Evolutionary conservation across 2,113 vertebrate species (phyloP), one percentile per base, ranked within the genome.

Genomic region (Cervus canadensis): DNA sequence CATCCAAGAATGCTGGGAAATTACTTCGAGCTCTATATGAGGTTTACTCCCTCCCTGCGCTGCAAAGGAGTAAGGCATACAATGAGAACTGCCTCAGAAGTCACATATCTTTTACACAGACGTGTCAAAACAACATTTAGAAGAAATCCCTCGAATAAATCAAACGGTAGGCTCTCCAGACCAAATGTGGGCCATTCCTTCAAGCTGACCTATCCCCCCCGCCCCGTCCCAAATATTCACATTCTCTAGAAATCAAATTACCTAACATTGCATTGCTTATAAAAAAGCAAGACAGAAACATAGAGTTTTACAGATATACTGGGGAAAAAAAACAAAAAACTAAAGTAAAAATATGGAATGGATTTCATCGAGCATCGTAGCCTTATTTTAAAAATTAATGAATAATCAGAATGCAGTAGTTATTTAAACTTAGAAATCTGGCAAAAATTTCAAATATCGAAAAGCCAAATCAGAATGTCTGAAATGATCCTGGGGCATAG

Each of bases 221-320:
- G 60, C 45, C 45, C 19, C 19, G 48, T 74, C 8, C 36, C 40
- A 89, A 86, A 89, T 64, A 87, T 16, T 5, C 48, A 89, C 93
- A 83, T 86, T 89, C 12, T 62, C 62, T 94, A 87, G n/a, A 74
- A 92, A 88, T 96, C 26, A 95, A 97, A 40, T 89, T 48, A 86
- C 15, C 56, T 91, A 86, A 28, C 6, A 19, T 45, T 96, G 15
- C 33, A 76, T 28, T 87, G 13, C 14, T 92, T 95, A 87, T 67
- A 26, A 87, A 83, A 94, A 45, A 94, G 28, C 28, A 90, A 81
- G 59, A 33, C 4, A 56, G 21, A 74, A 62, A 89, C 33, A 56
- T 5, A 19, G 36, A 16, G 84, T 86, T 89, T 45, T 90, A 76
- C 6, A 88, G 43, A 17, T 85, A 26, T 28, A 71, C 56, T 96